Percentiles rank a stretch among this genome's conserved stretches.
phyloP scores from a whole-genome alignment of 1,140 invertebrate genomes.

The Penaeus japonicus region DNA sequence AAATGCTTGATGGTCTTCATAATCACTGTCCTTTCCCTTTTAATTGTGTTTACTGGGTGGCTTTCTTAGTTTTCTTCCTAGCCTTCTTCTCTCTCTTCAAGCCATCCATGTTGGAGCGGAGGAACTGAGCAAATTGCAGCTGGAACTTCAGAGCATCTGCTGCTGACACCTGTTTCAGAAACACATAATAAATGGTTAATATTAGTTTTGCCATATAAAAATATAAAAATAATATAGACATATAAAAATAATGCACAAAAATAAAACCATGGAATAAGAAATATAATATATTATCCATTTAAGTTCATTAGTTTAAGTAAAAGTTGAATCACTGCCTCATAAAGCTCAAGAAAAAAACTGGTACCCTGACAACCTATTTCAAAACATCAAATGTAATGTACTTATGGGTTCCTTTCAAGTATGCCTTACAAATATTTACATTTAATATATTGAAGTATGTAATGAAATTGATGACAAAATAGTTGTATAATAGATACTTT shows the following conservation, averaged over 20 bases:
- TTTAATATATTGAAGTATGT: too few species aligned
- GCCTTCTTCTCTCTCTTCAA: constrained; percentile 57
- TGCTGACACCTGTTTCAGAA: constrained; percentile 37
- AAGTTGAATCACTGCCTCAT: too few species aligned
- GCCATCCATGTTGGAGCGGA: constrained; percentile 58
- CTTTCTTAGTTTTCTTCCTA: constrained; percentile 58
- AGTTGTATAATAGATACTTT: too few species aligned
- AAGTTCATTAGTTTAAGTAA: too few species aligned
- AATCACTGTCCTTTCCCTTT: background rate
- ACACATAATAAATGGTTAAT: background rate
- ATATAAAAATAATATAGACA: background rate
- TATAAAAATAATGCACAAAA: background rate
- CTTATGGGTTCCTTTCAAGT: too few species aligned
- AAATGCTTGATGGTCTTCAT: background rate
- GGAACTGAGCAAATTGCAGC: constrained; percentile 58
- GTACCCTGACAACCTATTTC: too few species aligned
- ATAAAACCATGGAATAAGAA: too few species aligned
- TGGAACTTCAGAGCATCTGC: constrained; percentile 57
- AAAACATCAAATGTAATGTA: too few species aligned
- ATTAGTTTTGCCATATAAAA: background rate
- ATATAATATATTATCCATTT: too few species aligned
- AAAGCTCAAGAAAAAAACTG: too few species aligned
- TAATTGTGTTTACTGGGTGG: constrained; percentile 43
- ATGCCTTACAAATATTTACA: too few species aligned
- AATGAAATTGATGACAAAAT: too few species aligned